A percentile compares a stretch with the other conserved stretches of the same genome.
These are phyloP conservation scores for Lampris megalopsis DNA, from an alignment of 2,113 vertebrate genomes.

Conservation along the genomic window DNA sequence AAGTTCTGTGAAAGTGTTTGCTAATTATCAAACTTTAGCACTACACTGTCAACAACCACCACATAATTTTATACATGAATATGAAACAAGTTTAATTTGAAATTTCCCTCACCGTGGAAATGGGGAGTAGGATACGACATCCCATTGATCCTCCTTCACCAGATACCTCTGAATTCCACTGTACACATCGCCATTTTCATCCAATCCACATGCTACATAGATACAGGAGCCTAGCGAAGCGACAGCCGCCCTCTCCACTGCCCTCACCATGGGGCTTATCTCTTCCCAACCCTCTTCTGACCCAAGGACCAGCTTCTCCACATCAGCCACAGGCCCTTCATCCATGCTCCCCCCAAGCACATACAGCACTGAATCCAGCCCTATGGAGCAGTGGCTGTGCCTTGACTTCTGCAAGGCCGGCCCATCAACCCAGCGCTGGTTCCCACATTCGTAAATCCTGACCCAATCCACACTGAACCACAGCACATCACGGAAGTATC, in stretches of 20 bases:
- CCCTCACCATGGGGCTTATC: constrained; percentile 82
- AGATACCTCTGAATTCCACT: constrained; percentile 87
- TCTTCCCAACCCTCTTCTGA: constrained; percentile 81
- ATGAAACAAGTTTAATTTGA: neutral
- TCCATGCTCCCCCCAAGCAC: constrained; percentile 89
- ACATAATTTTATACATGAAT: neutral
- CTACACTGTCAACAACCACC: neutral
- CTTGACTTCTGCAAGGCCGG: constrained; percentile 86
- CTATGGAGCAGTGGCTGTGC: constrained; percentile 87
- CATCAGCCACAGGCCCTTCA: constrained; percentile 81
- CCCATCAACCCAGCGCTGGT: constrained; percentile 86
- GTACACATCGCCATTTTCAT: constrained; percentile 89
- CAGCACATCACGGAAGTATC: constrained; percentile 87
- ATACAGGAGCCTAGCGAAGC: constrained; percentile 76
- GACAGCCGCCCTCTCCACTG: constrained; percentile 87
- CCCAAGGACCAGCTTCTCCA: constrained; percentile 82
- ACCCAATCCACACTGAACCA: constrained; percentile 93
- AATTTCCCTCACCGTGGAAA: constrained; percentile 83
- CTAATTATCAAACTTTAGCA: too few species aligned
- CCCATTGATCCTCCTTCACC: constrained; percentile 83
- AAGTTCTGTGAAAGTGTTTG: too few species aligned
- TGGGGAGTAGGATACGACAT: constrained; percentile 88
- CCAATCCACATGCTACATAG: constrained; percentile 89
- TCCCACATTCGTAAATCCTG: constrained; percentile 82
- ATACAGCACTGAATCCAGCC: constrained; percentile 80